These are phyloP conservation scores for Chondrosia reniformis DNA, from an alignment of 37 sponge, comb jelly and placozoan species.

Conservation along the genomic window DNA sequence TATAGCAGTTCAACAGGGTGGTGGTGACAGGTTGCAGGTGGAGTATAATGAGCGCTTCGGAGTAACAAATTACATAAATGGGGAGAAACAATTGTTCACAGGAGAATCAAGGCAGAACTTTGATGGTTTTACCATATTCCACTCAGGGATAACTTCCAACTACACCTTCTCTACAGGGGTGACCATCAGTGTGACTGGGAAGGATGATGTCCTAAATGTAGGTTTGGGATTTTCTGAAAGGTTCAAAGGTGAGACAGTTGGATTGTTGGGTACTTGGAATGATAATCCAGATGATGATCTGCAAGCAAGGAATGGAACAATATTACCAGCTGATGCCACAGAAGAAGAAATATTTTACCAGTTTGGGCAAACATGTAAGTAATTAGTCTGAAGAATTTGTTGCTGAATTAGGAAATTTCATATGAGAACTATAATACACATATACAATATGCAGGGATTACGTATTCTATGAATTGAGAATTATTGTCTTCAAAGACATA, in stretches of 20 bases:
- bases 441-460: too few species aligned
- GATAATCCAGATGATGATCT: conserved; percentile 24
- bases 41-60: conserved; percentile 19
- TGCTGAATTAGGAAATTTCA: too few species aligned
- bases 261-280: conserved; percentile 24
- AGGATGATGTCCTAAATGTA: conserved; percentile 12
- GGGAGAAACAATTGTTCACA: neutral
- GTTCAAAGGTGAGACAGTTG: conserved; percentile 11
- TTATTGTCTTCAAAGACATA: too few species aligned
- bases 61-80: neutral
- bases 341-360: conserved; percentile 12
- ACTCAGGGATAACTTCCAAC: neutral
- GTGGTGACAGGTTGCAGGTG: neutral
- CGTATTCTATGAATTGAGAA: too few species aligned
- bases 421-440: too few species aligned
- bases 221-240: neutral
- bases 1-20: neutral
- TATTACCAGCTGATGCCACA: neutral
- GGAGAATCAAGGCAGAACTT: conserved; percentile 6
- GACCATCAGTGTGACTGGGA: conserved; percentile 8
- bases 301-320: neutral
- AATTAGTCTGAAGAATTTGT: neutral
- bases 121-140: neutral
- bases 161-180: conserved; percentile 9
- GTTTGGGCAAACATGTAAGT: conserved; percentile 28